Evolutionary conservation across 2,797 vertebrate species (phyloP), one percentile per base, ranked within the genome.

Genomic region (Helarctos malayanus): DNA sequence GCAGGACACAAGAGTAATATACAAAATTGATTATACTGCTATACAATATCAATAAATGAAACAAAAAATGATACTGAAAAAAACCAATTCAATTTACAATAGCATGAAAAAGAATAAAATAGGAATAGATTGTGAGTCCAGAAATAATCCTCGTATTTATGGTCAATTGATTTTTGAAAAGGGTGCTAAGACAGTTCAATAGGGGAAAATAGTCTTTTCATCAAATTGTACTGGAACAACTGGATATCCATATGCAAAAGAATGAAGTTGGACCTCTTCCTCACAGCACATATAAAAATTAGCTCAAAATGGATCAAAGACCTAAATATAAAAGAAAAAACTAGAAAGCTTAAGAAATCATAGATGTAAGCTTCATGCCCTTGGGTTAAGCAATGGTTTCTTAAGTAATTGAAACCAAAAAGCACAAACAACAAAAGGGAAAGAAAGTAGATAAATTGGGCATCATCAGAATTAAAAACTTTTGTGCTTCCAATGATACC

Each of bases 381-480:
- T 91, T 89, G 52, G 29, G 76, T 91, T 63, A 91, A 57, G 41
- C 69, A 81, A n/a, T 82, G 18, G 5, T 61, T 87, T 94, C 63
- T 96, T 91, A 89, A 80, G 21, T 54, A 91, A 83, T 65, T 82
- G 11, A 83, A 19, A 68, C 10, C 76, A 21, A 71, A 92, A 93
- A 95, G 81, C 29, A 57, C 1, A 47, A 89, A 14, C 29, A 65
- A 92, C 15, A 65, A 91, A 83, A 85, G 25, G 25, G 23, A 21
- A 73, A 91, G 25, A 89, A 80, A 91, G 54, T 71, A 73, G 45
- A 76, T 65, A 49, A 90, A 94, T 14, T 80, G 18, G 15, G 35
- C 25, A 65, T 45, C 59, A 73, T 85, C 7, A 69, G 63, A 92
- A 80, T 49, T 71, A 35, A 91, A 59, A 61, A 23, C 9, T 69